These are phyloP conservation scores for Lepidurus apus DNA, from an alignment of 1,140 invertebrate genomes.

Conservation along the genomic window DNA sequence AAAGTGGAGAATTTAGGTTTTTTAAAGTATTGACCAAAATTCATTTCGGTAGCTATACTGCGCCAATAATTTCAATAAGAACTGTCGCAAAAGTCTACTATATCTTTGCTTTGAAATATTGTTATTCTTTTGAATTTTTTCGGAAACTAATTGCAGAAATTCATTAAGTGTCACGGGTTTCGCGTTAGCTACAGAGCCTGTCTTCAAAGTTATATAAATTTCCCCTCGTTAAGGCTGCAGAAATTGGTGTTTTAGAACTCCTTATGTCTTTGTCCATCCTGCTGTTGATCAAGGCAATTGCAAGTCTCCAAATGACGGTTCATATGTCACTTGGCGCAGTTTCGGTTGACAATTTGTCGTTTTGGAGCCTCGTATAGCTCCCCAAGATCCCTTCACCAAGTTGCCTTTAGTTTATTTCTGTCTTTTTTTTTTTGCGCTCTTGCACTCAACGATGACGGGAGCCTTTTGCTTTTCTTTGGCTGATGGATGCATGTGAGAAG, in stretches of 20 bases:
- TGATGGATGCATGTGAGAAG: not conserved
- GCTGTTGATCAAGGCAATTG: not conserved
- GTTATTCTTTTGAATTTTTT: too few relatives aligned
- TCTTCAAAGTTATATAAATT: not conserved
- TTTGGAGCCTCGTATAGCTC: not conserved
- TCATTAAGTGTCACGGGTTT: not conserved
- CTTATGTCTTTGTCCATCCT: not conserved
- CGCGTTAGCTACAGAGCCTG: not conserved
- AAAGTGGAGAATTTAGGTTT: too few relatives aligned
- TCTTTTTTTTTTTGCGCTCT: not conserved
- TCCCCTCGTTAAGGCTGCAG: not conserved
- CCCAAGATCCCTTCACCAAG: not conserved
- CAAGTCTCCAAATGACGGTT: not conserved
- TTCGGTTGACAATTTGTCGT: conserved; percentile 15
- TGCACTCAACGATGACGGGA: not conserved
- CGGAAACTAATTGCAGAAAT: not conserved
- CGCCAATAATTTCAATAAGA: too few relatives aligned
- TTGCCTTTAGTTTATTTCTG: not conserved
- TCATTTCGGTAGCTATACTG: too few relatives aligned
- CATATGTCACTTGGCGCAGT: not conserved
- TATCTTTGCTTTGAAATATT: too few relatives aligned
- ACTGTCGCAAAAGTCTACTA: too few relatives aligned
- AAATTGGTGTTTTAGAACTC: not conserved
- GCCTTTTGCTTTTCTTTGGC: not conserved
- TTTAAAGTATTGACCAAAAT: too few relatives aligned